Base-by-base conservation (phyloP, 2,113 vertebrate species). In the Delphinus delphis region DNA sequence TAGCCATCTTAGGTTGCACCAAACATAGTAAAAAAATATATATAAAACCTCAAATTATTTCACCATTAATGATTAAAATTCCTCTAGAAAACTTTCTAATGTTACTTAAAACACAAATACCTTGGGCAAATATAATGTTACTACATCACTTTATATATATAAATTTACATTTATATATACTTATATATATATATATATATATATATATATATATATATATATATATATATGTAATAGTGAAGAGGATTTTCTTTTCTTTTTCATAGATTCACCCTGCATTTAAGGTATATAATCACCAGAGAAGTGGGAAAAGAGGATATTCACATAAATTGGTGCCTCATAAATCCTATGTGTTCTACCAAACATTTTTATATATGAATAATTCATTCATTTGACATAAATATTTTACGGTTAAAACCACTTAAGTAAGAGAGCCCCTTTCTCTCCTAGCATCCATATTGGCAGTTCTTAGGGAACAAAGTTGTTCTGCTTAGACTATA, bases 11-110 rank as follows among this genome's bases (percentile, higher is more conserved):
- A 89, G 47, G 26, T 13, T 55, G 13, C 58, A 71, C 1, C 15
- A 97, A 91, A 88, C 83, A 53, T 5, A 87, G 20, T 73, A 7
- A 85, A 36, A 55, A 55, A 18, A 62, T 81, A 85, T 0, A 53
- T 47, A 70, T 6, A 63, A 15, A 58, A 13, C 20, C 8, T 94
- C 13, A 82, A 21, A 87, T 79, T 17, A 73, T 83, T 77, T 93
- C 31, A 94, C 6, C 21, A 76, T 62, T 79, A 70, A 47, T 26
- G 70, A 85, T 81, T 85, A 80, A 84, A 88, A 88, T 90, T 98
- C 96, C 0, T 98, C 96, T 55, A 98, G 97, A 98, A 98, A 91
- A 55, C 9, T 18, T 74, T 62, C 95, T 28, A 74, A 4, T 83
- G 41, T 55, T 95, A 88, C 28, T 82, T 90, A 80, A 95, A 65